Conservation (phyloP, 1,140 invertebrate genomes). For the Heliothis virescens region DNA sequence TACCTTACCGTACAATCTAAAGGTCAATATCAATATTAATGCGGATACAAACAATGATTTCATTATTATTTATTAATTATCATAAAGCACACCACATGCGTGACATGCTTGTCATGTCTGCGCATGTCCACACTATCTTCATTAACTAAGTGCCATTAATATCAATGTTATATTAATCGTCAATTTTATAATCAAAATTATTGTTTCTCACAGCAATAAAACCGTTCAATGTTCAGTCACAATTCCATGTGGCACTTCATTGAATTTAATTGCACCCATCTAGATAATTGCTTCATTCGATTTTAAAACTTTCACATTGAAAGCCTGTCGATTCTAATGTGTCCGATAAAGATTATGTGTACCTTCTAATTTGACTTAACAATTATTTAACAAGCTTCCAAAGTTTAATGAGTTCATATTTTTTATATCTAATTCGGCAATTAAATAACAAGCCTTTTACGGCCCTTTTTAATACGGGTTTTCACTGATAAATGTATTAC, state of each 20-base stretch:
- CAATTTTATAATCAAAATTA: constrained; percentile 74
- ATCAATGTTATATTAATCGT: constrained; percentile 70
- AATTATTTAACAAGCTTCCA: constrained; percentile 58
- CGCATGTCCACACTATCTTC: constrained; percentile 10
- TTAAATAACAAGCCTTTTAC: constrained; percentile 50
- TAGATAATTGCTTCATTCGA: constrained; percentile 79
- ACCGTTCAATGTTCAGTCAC: constrained; percentile 66
- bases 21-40: neutral
- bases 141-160: constrained; percentile 59
- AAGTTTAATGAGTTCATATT: constrained; percentile 53
- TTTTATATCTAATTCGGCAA: constrained; percentile 40
- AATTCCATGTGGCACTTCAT: constrained; percentile 74
- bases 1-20: neutral
- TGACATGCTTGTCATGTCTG: constrained; percentile 25
- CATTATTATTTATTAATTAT: constrained; percentile 19
- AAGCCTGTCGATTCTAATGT: constrained; percentile 71
- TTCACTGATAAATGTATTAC: constrained; percentile 15
- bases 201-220: constrained; percentile 82
- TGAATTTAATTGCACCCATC: constrained; percentile 80
- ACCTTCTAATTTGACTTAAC: constrained; percentile 58
- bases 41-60: neutral
- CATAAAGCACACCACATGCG: constrained; percentile 11
- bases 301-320: constrained; percentile 72
- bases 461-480: constrained; percentile 26
- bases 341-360: constrained; percentile 70